Base-by-base conservation (phyloP, 2,888 invertebrate genomes). In the Hecatera dysodea region DNA sequence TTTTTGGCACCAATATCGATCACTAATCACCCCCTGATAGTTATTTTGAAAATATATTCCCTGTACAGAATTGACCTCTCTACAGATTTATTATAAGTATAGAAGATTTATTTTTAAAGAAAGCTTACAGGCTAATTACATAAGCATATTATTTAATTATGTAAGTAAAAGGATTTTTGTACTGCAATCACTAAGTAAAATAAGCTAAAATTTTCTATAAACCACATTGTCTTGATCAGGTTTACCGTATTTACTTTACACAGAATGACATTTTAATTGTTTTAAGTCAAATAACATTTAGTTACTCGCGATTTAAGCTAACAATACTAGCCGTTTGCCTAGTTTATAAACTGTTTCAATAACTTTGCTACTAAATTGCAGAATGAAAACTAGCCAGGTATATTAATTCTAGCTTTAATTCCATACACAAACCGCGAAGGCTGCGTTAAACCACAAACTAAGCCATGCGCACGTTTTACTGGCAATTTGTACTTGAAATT, bases 341-440 rank as follows among this genome's bases (percentile, higher is more conserved):
- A 56, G 56, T 66, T 75, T 24, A n/a, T n/a, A 44, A 57, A 75
- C 36, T 33, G 42, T 48, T 72, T 72, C n/a, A 33, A 52, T 44
- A 57, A 72, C n/a, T 52, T 44, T n/a, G 22, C 57, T 19, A 44
- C 5, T 53, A 39, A 39, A 59, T 1, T 53, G 24, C 24, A 59
- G 15, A 33, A 42, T 24, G 46, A 66, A 59, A 73, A 59, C 29
- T 53, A 19, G 1, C n/a, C 7, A 29, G 29, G 29, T 29, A 12
- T 22, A 53, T 46, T 59, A 29, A 68, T 46, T 50, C 50, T 50
- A 60, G 53, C 12, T 61, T 60, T 50, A 52, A 75, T 78, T 78
- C 50, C 42, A 67, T 24, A 19, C 50, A 46, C 11, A 44, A 71
- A 75, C 78, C 81, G 17, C 81, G 60, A 75, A 75, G 78, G 76